These are phyloP conservation scores for Mellivora capensis DNA, from an alignment of 2,113 vertebrate genomes.

Conservation along the genomic window DNA sequence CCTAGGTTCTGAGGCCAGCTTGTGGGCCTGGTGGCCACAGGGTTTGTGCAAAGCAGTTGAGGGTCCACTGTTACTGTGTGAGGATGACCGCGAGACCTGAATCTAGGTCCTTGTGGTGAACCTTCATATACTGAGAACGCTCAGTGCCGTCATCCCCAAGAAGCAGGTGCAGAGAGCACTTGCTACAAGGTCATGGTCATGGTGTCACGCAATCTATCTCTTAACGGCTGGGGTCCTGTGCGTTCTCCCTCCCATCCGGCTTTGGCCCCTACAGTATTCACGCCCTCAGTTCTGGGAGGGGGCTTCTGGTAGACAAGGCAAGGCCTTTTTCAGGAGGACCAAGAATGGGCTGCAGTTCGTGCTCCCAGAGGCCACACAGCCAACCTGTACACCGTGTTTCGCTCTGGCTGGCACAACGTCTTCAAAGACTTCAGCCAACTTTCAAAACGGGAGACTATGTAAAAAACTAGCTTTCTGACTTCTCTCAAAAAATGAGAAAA, in stretches of 20 bases:
- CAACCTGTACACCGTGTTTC: not conserved
- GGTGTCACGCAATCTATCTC: not conserved
- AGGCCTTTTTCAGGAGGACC: not conserved
- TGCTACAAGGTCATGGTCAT: not conserved
- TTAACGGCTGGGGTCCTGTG: not conserved
- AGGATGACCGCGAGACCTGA: not conserved
- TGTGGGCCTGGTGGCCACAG: too few species aligned
- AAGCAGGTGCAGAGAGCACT: not conserved
- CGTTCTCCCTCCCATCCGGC: not conserved
- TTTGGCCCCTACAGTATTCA: not conserved
- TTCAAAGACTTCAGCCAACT: not conserved
- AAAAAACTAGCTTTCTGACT: not conserved
- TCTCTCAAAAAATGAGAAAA: not conserved
- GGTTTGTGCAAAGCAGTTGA: not conserved
- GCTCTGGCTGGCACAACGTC: not conserved
- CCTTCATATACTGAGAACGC: not conserved
- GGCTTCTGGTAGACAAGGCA: not conserved
- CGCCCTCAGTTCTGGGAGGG: not conserved
- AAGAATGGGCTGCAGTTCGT: not conserved
- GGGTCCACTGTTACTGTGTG: not conserved
- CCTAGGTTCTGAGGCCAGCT: not conserved
- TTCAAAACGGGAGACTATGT: not conserved
- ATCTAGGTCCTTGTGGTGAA: not conserved
- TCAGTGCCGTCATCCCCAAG: not conserved
- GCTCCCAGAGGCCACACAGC: not conserved